Percentiles rank a stretch among this genome's conserved stretches.
These are phyloP conservation scores for Coendou prehensilis DNA, from an alignment of 2,797 vertebrate species.

Conservation along the genomic window DNA sequence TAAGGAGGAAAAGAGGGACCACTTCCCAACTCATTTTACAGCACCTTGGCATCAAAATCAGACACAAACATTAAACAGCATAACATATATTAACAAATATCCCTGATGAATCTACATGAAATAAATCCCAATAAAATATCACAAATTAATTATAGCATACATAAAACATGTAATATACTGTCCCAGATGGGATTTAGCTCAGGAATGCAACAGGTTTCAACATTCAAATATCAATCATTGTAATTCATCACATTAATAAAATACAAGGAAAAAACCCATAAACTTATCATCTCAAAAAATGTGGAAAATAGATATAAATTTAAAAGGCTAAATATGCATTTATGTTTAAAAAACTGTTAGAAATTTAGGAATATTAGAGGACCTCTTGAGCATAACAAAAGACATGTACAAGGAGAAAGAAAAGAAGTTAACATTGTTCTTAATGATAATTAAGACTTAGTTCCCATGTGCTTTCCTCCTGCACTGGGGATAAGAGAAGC, in stretches of 20 bases:
- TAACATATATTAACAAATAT: neutral
- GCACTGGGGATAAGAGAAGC: neutral
- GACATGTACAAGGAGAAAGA: neutral
- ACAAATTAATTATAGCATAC: neutral
- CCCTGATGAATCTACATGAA: neutral
- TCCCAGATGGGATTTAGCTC: neutral
- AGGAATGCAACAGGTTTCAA: neutral
- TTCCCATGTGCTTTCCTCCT: neutral
- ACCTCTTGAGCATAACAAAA: neutral
- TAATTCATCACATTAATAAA: neutral
- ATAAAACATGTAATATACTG: neutral
- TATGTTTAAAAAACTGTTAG: neutral
- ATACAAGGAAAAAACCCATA: neutral
- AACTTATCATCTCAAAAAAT: neutral
- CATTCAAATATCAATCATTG: neutral
- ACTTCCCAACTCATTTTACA: neutral
- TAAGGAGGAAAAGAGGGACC: neutral
- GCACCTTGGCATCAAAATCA: neutral
- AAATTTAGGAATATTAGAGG: neutral
- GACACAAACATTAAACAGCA: neutral
- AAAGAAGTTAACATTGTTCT: neutral
- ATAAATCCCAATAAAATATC: neutral
- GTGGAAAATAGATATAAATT: neutral
- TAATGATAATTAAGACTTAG: neutral
- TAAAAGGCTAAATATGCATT: neutral